Evolutionary conservation across 2,888 invertebrate genomes (phyloP).

Genomic region (Platycheirus albimanus): DNA sequence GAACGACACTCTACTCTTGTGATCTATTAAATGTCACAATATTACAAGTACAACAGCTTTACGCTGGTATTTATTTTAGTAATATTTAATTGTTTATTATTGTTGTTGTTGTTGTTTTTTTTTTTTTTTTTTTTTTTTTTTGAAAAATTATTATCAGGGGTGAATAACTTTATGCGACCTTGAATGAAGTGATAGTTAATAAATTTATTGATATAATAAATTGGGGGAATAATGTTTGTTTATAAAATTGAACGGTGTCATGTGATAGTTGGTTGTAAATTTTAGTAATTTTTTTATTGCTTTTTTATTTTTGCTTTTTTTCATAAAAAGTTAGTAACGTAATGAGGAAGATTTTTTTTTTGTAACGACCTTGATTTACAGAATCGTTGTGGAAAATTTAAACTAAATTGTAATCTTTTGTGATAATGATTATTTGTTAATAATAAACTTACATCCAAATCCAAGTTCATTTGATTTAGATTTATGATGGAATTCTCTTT

Average conservation of each 20-base stretch:
- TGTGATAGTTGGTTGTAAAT: constrained; percentile 16
- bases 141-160: constrained; percentile 48
- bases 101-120: constrained; percentile 26
- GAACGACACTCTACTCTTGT: neutral
- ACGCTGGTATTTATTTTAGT: constrained; percentile 26
- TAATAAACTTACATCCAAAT: constrained; percentile 77
- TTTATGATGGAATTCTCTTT: constrained; percentile 74
- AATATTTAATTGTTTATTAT: constrained; percentile 2
- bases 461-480: constrained; percentile 75
- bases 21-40: constrained; percentile 44
- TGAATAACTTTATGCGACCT: constrained; percentile 66
- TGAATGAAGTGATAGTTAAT: constrained; percentile 25
- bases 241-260: neutral
- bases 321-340: neutral
- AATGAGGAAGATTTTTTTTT: neutral
- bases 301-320: no score
- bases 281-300: no score
- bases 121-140: constrained; percentile 18
- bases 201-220: constrained; percentile 24
- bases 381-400: neutral
- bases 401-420: neutral
- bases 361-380: neutral
- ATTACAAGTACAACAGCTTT: constrained; percentile 16
- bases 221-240: constrained; percentile 10
- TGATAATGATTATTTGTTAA: neutral